phyloP scores from a whole-genome alignment of 2,888 invertebrate species.

The Lymantria monacha region DNA sequence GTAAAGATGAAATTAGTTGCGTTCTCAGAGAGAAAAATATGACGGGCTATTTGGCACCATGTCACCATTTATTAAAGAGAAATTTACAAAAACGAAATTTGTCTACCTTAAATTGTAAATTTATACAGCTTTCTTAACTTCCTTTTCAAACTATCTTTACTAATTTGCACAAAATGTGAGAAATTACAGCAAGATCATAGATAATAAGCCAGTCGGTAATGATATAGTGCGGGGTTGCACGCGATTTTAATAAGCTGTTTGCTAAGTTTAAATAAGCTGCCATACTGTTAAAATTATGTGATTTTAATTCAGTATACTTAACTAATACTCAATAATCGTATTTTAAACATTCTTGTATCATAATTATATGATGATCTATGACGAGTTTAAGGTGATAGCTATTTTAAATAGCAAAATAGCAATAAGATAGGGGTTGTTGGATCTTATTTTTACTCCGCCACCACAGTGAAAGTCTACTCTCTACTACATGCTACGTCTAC shows the following conservation, averaged over 20 bases:
- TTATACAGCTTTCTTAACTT: slow-evolving; percentile 21
- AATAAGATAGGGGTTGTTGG: too few relatives aligned
- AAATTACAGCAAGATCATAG: slow-evolving; percentile 18
- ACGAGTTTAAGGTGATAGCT: too few relatives aligned
- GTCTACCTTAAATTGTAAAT: neutral
- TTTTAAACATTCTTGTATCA: too few relatives aligned
- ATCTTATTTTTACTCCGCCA: too few relatives aligned
- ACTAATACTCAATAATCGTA: neutral
- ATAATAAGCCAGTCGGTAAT: slow-evolving; percentile 15
- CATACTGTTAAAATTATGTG: slow-evolving; percentile 20
- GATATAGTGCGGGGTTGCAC: slow-evolving; percentile 20
- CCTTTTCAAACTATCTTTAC: slow-evolving; percentile 20
- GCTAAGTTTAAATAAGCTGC: neutral
- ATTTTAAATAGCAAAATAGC: too few relatives aligned
- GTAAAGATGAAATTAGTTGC: too few relatives aligned
- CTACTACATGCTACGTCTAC: too few relatives aligned
- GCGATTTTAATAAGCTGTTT: slow-evolving; percentile 12
- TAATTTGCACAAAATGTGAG: slow-evolving; percentile 13
- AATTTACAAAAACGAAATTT: neutral
- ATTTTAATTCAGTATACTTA: slow-evolving; percentile 18
- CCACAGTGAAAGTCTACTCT: too few relatives aligned
- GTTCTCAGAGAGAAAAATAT: too few relatives aligned
- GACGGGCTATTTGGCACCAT: too few relatives aligned
- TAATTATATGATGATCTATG: too few relatives aligned
- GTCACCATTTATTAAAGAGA: too few relatives aligned